phyloP scores from a whole-genome alignment of 2,888 invertebrate genomes.

The Hydrotaea cyrtoneurina region DNA sequence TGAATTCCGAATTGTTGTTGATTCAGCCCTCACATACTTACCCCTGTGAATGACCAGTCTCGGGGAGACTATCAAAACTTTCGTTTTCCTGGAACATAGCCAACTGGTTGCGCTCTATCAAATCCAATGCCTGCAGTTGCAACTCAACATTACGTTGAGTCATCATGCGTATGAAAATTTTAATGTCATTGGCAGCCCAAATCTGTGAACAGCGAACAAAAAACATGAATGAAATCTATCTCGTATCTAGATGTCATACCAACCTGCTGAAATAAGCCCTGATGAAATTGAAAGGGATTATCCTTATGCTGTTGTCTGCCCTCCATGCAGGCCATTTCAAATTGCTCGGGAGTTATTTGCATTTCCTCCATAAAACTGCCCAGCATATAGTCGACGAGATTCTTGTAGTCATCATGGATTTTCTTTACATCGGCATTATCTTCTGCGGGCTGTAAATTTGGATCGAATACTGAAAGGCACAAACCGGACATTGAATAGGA shows the following conservation, averaged over 20 bases:
- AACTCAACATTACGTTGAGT: constrained; percentile 94
- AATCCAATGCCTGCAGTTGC: constrained; percentile 92
- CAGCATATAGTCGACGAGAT: constrained; percentile 93
- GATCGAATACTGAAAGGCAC: constrained; percentile 91
- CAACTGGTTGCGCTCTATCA: constrained; percentile 90
- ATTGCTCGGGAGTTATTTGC: constrained; percentile 92
- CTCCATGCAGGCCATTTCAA: constrained; percentile 88
- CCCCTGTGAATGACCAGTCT: constrained; percentile 69
- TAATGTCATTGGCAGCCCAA: constrained; percentile 95
- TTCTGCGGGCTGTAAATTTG: constrained; percentile 85
- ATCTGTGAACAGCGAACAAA: constrained; percentile 80
- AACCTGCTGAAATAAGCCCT: constrained; percentile 83
- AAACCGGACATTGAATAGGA: too few relatives aligned
- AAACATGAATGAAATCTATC: neutral
- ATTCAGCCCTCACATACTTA: constrained; percentile 33
- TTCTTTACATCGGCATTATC: constrained; percentile 87
- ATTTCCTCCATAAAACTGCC: constrained; percentile 96
- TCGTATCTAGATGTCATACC: neutral
- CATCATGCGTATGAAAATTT: constrained; percentile 95
- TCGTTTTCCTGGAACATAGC: constrained; percentile 82
- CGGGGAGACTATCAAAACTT: constrained; percentile 67
- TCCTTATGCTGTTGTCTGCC: constrained; percentile 77
- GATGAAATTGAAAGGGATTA: constrained; percentile 84
- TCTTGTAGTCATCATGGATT: constrained; percentile 92
- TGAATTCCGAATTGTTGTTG: too few relatives aligned